Conservation (phyloP, 2,797 vertebrate genomes). For the Vipera ursinii region DNA sequence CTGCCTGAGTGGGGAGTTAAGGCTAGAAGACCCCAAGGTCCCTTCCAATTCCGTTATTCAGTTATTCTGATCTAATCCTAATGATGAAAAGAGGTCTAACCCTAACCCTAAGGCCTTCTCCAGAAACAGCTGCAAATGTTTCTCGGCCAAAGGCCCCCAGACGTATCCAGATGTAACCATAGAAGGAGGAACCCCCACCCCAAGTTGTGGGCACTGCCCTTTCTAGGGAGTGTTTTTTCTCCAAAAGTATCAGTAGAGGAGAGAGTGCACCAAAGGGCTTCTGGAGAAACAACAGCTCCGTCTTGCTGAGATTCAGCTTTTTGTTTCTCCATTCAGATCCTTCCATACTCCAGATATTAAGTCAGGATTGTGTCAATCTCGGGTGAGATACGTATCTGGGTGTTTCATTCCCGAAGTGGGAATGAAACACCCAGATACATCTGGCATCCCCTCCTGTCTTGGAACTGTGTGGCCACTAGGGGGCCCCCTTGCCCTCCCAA, state of each 20-base stretch:
- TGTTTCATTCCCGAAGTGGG: not conserved
- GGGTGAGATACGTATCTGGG: not conserved
- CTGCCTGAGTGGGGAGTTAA: too few species aligned
- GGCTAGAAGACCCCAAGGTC: not conserved
- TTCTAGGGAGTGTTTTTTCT: not conserved
- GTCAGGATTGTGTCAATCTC: not conserved
- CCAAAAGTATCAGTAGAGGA: not conserved
- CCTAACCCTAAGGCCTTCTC: not conserved
- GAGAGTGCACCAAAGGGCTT: not conserved
- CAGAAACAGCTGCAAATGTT: not conserved
- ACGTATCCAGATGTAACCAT: not conserved
- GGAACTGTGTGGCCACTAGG: not conserved
- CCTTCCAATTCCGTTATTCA: not conserved
- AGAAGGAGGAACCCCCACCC: not conserved
- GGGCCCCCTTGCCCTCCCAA: not conserved
- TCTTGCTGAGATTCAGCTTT: not conserved
- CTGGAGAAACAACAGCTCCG: not conserved
- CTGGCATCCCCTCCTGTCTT: not conserved
- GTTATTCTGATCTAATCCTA: not conserved
- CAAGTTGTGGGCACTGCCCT: not conserved
- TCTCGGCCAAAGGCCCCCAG: not conserved
- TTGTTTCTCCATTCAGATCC: not conserved
- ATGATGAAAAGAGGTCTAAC: not conserved
- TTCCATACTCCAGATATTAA: not conserved
- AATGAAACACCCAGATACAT: too few species aligned